Percentiles rank a stretch among this genome's conserved stretches.
These are phyloP conservation scores for Drosophila lacertosa DNA, from an alignment of 1,140 invertebrate genomes.

Conservation along the genomic window DNA sequence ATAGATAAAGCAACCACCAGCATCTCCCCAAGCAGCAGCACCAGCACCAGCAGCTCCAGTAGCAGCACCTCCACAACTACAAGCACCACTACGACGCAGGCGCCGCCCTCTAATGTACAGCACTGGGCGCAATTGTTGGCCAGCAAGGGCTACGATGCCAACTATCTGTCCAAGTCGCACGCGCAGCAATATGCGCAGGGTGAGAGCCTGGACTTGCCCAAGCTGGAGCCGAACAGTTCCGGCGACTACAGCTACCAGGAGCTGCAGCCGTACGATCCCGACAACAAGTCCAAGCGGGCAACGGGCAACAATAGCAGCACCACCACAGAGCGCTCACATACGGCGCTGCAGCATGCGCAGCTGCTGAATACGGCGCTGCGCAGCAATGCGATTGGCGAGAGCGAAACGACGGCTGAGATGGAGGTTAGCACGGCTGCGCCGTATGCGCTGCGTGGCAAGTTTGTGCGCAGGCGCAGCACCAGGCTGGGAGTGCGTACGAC, in stretches of 20 bases:
- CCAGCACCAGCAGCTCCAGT: neutral
- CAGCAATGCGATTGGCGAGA: neutral
- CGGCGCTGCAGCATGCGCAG: conserved; percentile 33
- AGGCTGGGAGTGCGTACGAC: conserved; percentile 36
- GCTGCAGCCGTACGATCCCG: conserved; percentile 33
- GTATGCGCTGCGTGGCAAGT: conserved; percentile 71
- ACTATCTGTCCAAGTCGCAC: conserved; percentile 50
- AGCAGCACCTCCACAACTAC: neutral
- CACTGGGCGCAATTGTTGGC: conserved; percentile 57
- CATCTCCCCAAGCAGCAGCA: conserved; percentile 2
- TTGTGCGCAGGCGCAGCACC: conserved; percentile 53
- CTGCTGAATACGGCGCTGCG: conserved; percentile 53
- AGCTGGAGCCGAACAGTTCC: conserved; percentile 15
- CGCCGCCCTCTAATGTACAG: neutral
- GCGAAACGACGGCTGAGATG: neutral
- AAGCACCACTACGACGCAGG: conserved; percentile 14
- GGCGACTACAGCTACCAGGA: conserved; percentile 49
- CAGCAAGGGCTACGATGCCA: conserved; percentile 67
- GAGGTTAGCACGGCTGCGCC: conserved; percentile 47
- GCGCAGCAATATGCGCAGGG: conserved; percentile 39
- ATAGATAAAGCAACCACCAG: neutral
- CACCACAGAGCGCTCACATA: conserved; percentile 8
- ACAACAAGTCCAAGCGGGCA: conserved; percentile 42
- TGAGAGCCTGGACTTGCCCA: conserved; percentile 35
- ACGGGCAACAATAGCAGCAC: conserved; percentile 1